Base-by-base conservation (phyloP, 2,797 vertebrate genomes). In the Salmo trutta region DNA sequence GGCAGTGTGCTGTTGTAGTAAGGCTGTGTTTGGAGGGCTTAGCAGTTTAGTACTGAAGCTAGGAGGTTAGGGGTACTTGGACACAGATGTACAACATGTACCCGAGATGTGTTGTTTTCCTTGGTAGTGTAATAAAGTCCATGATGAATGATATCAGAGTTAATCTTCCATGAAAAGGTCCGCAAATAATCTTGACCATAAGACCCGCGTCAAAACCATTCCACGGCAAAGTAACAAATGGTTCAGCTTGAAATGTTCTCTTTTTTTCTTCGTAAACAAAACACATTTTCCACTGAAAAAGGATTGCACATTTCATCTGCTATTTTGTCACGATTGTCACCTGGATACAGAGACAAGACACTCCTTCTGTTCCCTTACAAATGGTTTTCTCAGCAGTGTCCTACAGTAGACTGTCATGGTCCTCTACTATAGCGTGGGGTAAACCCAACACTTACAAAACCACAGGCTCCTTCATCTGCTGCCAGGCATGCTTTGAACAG, bases 401-500 rank as follows among this genome's bases (percentile, higher is more conserved):
- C 41, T 47, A 47, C 10, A 47, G 10, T 47, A 47, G 41, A 47
- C 41, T 54, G 53, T 19, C 16, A 54, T 4, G 53, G 15, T 54
- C 53, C 53, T 54, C 53, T 54, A 54, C 53, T 16, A 6, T 19
- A 54, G 53, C 17, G 4, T 54, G 53, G 53, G 53, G 16, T 54
- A 54, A 56, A 67, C 14, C 64, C 27, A 65, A 59, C 54, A 59
- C 54, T 59, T 36, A 36, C 33, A 36, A 7, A 36, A 36, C 36
- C 12, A 56, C 53, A 29, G 8, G 33, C 56, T 62, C 59, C 66
- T 86, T 80, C 19, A 80, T 78, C 56, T 74, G 16, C 76, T 77
- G 80, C 78, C 81, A 85, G 76, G 52, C 8, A 73, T 47, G 31
- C 53, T 65, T 53, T 47, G 24, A 74, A 73, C 47, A 77, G 71